A percentile compares a stretch with the other conserved stretches of the same genome.
Conservation (phyloP, 2,113 vertebrate genomes). For the Sminthopsis crassicaudata region DNA sequence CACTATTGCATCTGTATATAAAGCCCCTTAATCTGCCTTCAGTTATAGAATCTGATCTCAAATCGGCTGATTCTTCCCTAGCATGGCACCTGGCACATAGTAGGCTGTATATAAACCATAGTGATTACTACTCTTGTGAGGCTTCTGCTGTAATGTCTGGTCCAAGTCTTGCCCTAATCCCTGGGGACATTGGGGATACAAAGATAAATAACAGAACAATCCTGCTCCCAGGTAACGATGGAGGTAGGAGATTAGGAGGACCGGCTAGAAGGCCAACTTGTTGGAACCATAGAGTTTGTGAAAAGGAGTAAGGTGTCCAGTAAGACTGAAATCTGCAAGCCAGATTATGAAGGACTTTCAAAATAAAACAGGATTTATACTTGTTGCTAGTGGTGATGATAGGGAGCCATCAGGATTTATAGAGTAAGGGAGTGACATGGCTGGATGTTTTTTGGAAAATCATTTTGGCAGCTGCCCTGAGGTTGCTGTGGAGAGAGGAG, state of each 20-base stretch:
- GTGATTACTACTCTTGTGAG: background rate
- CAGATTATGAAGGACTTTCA: background rate
- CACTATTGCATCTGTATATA: background rate
- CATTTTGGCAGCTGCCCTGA: background rate
- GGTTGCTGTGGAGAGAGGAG: background rate
- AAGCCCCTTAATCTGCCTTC: background rate
- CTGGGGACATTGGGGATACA: background rate
- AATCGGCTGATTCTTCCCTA: background rate
- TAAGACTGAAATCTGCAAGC: background rate
- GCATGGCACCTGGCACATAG: background rate
- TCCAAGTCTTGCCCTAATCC: background rate
- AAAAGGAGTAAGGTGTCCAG: background rate
- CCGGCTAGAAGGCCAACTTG: background rate
- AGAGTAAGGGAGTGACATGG: background rate
- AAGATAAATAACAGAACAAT: background rate
- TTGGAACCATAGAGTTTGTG: background rate
- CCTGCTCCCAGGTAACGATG: background rate
- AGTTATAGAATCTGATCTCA: background rate
- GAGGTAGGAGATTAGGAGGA: background rate
- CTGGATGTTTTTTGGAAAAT: background rate
- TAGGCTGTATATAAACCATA: background rate
- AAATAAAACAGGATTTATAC: background rate
- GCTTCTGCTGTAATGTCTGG: background rate
- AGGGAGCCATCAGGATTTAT: background rate
- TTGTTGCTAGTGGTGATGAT: background rate